Evolutionary conservation across 2,888 invertebrate genomes (phyloP).

Genomic region (Nebria salina): DNA sequence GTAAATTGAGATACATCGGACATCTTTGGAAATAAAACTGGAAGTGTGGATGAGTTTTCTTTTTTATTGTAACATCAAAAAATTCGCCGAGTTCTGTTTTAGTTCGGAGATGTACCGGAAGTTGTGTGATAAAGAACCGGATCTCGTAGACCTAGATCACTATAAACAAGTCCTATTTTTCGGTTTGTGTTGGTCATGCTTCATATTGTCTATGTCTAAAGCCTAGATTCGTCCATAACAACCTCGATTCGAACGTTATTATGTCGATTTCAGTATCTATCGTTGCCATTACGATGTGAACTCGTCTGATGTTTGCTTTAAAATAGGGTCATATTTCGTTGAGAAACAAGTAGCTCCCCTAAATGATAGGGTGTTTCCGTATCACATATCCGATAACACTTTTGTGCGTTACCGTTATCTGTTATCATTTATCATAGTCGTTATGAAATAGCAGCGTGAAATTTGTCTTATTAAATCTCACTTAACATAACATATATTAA

Average conservation of each 20-base stretch:
- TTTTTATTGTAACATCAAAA: slow-evolving; percentile 49
- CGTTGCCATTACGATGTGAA: neutral
- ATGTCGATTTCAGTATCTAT: neutral
- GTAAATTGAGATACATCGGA: too few relatives aligned
- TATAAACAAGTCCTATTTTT: neutral
- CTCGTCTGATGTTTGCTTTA: neutral
- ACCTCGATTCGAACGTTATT: slow-evolving; percentile 2
- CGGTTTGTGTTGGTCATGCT: neutral
- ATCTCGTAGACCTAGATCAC: slow-evolving; percentile 38
- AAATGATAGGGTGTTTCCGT: slow-evolving; percentile 51
- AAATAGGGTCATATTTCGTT: neutral
- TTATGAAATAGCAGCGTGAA: slow-evolving; percentile 49
- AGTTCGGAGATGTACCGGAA: slow-evolving; percentile 45
- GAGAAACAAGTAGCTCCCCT: slow-evolving; percentile 45
- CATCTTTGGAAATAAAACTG: too few relatives aligned
- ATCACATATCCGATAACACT: slow-evolving; percentile 52
- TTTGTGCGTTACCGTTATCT: slow-evolving; percentile 48
- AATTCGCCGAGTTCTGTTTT: slow-evolving; percentile 39
- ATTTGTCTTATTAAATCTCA: slow-evolving; percentile 48
- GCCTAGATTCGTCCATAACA: neutral
- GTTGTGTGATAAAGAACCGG: slow-evolving; percentile 47
- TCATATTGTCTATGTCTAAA: neutral
- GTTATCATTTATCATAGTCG: slow-evolving; percentile 50
- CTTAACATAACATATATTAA: slow-evolving; percentile 18
- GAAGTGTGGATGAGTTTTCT: too few relatives aligned